Evolutionary conservation across 1,140 invertebrate genomes (phyloP).

Genomic region (Caenorhabditis brenneri): DNA sequence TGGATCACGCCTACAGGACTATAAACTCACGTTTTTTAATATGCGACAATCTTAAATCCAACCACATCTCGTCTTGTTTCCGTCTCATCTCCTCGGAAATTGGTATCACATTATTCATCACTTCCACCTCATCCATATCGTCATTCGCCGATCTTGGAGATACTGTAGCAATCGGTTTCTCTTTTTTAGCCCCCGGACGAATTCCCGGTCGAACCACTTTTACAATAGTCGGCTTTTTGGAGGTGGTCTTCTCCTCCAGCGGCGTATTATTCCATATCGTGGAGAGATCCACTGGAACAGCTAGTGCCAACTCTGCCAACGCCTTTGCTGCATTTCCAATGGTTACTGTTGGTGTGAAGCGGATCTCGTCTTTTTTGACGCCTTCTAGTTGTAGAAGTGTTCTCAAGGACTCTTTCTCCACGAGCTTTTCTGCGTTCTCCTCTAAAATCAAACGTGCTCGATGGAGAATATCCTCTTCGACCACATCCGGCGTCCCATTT

Average conservation of each 20-base stretch:
- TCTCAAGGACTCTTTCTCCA: conserved; percentile 43
- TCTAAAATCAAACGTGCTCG: conserved; percentile 1
- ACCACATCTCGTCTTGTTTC: conserved; percentile 32
- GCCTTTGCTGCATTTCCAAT: conserved; percentile 48
- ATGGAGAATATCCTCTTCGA: conserved; percentile 36
- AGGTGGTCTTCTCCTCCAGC: background rate
- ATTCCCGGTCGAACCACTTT: conserved; percentile 11
- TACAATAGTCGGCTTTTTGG: background rate
- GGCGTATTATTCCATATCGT: background rate
- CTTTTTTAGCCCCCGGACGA: background rate
- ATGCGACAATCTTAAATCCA: background rate
- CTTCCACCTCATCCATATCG: background rate
- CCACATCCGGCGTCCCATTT: conserved; percentile 49
- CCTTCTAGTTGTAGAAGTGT: conserved; percentile 47
- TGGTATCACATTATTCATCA: background rate
- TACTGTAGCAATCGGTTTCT: conserved; percentile 14
- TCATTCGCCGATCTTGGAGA: background rate
- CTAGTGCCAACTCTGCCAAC: conserved; percentile 40
- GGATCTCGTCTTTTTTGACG: conserved; percentile 5
- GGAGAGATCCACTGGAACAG: conserved; percentile 21
- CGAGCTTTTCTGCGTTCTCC: background rate
- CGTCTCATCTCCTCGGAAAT: conserved; percentile 2
- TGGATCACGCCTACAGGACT: too few relatives aligned
- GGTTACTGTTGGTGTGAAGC: conserved; percentile 46
- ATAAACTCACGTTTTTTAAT: background rate